Percentiles rank a stretch among this genome's conserved stretches.
Conservation (phyloP, 2,113 vertebrate species). For the Euleptes europaea region DNA sequence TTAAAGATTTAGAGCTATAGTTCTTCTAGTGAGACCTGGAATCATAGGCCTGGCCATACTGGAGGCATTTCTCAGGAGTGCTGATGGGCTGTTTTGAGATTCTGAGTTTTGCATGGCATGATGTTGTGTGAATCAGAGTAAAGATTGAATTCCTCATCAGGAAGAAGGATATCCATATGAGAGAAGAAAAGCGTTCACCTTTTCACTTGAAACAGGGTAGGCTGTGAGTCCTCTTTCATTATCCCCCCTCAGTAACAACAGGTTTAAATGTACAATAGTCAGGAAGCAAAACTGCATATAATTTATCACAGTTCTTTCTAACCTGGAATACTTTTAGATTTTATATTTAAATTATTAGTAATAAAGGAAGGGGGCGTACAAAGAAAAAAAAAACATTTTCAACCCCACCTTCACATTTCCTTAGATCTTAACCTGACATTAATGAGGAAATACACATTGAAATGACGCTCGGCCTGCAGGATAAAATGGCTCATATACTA, state of each 20-base stretch:
- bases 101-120: not conserved
- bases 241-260: not conserved
- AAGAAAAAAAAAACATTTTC: conserved; percentile 23
- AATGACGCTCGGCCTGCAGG: conserved; percentile 54
- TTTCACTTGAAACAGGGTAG: not conserved
- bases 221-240: not conserved
- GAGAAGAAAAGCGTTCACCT: not conserved
- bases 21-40: not conserved
- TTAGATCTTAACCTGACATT: conserved; percentile 67
- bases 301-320: conserved; percentile 6
- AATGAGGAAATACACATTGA: conserved; percentile 66
- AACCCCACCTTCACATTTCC: conserved; percentile 28
- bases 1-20: too few relatives aligned
- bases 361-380: conserved; percentile 42
- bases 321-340: conserved; percentile 27
- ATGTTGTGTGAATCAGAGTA: not conserved
- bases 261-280: not conserved
- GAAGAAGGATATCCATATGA: not conserved
- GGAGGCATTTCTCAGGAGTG: too few relatives aligned
- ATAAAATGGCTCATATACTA: conserved; percentile 63
- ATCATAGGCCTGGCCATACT: not conserved
- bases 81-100: not conserved
- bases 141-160: not conserved
- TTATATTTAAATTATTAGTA: conserved; percentile 46
- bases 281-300: conserved; percentile 1